Percentiles rank a stretch among this genome's conserved stretches.
phyloP scores from a whole-genome alignment of 2,113 vertebrate genomes.

The Benitochromis conjunctus region DNA sequence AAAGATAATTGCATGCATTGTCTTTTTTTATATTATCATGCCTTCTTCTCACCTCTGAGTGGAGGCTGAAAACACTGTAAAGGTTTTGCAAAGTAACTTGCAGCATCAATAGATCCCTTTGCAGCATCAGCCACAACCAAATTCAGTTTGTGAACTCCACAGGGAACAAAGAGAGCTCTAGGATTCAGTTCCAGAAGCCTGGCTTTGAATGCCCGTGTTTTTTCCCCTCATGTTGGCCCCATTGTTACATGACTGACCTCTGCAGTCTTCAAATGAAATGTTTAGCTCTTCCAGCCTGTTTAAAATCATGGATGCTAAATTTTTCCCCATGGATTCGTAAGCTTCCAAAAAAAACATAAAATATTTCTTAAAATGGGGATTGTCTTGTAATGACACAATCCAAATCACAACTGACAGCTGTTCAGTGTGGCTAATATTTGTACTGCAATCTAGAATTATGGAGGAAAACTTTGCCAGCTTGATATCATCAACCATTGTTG shows the following conservation, averaged over 20 bases:
- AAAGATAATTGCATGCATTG: neutral
- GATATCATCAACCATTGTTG: too few relatives aligned
- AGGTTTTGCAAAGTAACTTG: neutral
- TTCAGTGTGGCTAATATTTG: neutral
- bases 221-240: neutral
- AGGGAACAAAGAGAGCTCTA: neutral
- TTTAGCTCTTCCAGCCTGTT: neutral
- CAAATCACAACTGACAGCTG: neutral
- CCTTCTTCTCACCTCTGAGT: neutral
- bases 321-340: accelerated
- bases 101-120: accelerated
- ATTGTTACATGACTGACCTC: neutral
- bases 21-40: neutral
- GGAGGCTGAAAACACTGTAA: neutral
- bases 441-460: too few relatives aligned
- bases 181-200: neutral
- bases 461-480: too few relatives aligned
- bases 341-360: neutral
- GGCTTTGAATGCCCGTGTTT: neutral
- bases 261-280: neutral
- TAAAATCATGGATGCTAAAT: neutral
- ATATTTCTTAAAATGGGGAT: neutral
- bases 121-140: neutral
- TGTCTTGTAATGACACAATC: neutral
- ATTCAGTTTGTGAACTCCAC: neutral